phyloP scores from a whole-genome alignment of 1,140 invertebrate species.

The Eriocheir sinensis region DNA sequence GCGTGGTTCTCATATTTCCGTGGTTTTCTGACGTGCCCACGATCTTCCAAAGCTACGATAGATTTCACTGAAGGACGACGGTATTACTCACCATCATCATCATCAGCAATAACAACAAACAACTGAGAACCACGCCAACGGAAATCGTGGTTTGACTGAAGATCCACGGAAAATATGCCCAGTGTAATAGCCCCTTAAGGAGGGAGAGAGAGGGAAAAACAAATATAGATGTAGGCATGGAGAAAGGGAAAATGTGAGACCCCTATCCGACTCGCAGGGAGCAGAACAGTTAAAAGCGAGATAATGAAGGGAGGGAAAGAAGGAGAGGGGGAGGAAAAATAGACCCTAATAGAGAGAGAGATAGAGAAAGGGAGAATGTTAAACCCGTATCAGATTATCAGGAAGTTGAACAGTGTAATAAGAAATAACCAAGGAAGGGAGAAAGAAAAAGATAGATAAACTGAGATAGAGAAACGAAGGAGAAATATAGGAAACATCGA shows the following conservation, averaged over 20 bases:
- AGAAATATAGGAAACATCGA: background rate
- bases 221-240: background rate
- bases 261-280: background rate
- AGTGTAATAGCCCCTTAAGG: too few relatives aligned
- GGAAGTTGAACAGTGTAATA: too few relatives aligned
- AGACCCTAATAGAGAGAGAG: conserved; percentile 10
- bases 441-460: background rate
- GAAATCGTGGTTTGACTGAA: too few relatives aligned
- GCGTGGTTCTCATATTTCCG: too few relatives aligned
- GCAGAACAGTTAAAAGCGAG: background rate
- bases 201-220: background rate
- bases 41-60: too few relatives aligned
- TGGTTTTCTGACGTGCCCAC: too few relatives aligned
- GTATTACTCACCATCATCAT: too few relatives aligned
- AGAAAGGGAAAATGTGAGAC: background rate
- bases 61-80: too few relatives aligned
- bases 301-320: background rate
- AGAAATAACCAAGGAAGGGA: too few relatives aligned
- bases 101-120: too few relatives aligned
- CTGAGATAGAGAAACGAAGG: background rate
- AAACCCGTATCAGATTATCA: background rate
- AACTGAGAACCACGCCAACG: too few relatives aligned
- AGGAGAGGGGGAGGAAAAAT: conserved; percentile 29
- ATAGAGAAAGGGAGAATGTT: background rate
- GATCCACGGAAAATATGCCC: too few relatives aligned